A percentile compares a stretch with the other conserved stretches of the same genome.
Conservation (phyloP, 2,888 invertebrate genomes). For the Hirtodrosophila alboralis region DNA sequence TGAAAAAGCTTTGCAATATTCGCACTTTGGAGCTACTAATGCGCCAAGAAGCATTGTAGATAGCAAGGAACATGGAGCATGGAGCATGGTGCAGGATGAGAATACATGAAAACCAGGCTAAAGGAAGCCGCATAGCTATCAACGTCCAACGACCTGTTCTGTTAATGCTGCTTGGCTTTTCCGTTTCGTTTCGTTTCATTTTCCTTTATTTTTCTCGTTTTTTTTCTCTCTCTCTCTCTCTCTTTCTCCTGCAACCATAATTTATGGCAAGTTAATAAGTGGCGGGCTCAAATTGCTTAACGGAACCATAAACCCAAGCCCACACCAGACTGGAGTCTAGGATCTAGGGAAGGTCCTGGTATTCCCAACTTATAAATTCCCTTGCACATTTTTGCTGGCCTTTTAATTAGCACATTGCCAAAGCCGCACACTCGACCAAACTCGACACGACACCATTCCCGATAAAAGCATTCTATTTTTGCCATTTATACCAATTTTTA, state of each 20-base stretch:
- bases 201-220: slow-evolving; percentile 28
- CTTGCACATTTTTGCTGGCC: slow-evolving; percentile 29
- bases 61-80: slow-evolving; percentile 6
- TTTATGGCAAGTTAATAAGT: slow-evolving; percentile 59
- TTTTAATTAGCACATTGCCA: slow-evolving; percentile 71
- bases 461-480: slow-evolving; percentile 18
- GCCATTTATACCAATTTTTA: background rate
- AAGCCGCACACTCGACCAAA: slow-evolving; percentile 32
- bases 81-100: no score
- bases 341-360: no score
- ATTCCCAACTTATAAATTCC: slow-evolving; percentile 1
- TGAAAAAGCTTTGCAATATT: slow-evolving; percentile 57
- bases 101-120: slow-evolving; percentile 51
- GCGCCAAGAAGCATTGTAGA: slow-evolving; percentile 33
- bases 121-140: slow-evolving; percentile 55
- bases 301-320: slow-evolving; percentile 1
- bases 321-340: background rate
- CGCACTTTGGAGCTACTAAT: slow-evolving; percentile 50
- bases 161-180: slow-evolving; percentile 35
- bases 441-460: slow-evolving; percentile 25
- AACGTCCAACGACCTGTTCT: slow-evolving; percentile 67
- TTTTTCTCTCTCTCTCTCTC: no score
- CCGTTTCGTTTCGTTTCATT: slow-evolving; percentile 38
- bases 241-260: slow-evolving; percentile 33
- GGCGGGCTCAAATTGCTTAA: slow-evolving; percentile 36